A percentile compares a stretch with the other conserved stretches of the same genome.
phyloP scores from a whole-genome alignment of 2,888 invertebrate species.

The Harpagoxenus sublaevis region DNA sequence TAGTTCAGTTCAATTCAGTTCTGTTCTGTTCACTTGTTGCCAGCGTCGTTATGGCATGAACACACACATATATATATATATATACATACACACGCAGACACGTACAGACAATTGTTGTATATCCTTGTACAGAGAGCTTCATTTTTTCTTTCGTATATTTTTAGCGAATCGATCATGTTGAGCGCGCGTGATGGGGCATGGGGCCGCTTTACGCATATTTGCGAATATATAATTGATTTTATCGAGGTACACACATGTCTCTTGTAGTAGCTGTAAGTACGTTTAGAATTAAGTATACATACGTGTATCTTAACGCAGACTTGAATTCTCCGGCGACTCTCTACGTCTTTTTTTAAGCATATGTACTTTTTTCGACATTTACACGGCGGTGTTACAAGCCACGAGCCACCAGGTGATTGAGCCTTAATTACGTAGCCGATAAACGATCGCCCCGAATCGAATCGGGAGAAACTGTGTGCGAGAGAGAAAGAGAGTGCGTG shows the following conservation, averaged over 20 bases:
- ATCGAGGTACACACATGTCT: slow-evolving; percentile 64
- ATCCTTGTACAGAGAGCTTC: slow-evolving; percentile 77
- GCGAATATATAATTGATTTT: slow-evolving; percentile 67
- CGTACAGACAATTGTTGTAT: slow-evolving; percentile 72
- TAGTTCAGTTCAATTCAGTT: slow-evolving; percentile 72
- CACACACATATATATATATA: background rate
- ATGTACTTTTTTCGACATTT: slow-evolving; percentile 58
- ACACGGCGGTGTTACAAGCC: slow-evolving; percentile 40
- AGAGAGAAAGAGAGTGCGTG: slow-evolving; percentile 30
- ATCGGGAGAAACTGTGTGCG: slow-evolving; percentile 46
- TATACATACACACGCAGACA: background rate
- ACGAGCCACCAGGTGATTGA: slow-evolving; percentile 75
- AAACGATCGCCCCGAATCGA: slow-evolving; percentile 32
- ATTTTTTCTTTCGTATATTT: slow-evolving; percentile 58
- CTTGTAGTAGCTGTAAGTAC: slow-evolving; percentile 75
- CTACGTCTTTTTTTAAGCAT: slow-evolving; percentile 63
- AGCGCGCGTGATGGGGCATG: slow-evolving; percentile 74
- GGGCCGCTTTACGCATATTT: slow-evolving; percentile 76
- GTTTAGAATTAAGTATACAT: slow-evolving; percentile 67
- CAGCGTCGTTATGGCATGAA: slow-evolving; percentile 66
- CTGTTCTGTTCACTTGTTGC: slow-evolving; percentile 80
- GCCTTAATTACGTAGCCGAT: slow-evolving; percentile 69
- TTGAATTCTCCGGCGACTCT: slow-evolving; percentile 71
- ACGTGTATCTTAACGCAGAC: slow-evolving; percentile 74
- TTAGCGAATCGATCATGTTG: slow-evolving; percentile 67